phyloP scores from a whole-genome alignment of 1,140 invertebrate species.

The Brachionus rubens region DNA sequence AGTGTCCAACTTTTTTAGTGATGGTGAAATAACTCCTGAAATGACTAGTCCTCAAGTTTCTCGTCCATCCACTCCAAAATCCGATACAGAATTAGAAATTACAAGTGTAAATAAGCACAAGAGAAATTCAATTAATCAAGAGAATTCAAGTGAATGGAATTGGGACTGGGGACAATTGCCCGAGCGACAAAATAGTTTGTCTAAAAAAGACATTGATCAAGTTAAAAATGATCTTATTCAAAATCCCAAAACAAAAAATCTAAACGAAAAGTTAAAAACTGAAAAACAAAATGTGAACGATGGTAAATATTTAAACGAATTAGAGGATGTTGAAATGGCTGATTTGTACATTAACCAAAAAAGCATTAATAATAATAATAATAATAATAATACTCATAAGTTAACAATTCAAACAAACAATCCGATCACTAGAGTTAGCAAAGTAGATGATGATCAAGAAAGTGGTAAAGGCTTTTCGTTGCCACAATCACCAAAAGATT shows the following conservation, averaged over 20 bases:
- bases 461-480: constrained; percentile 88
- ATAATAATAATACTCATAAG: constrained; percentile 22
- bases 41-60: constrained; percentile 66
- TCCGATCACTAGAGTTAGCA: neutral
- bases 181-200: constrained; percentile 53
- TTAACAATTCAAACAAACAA: constrained; percentile 2
- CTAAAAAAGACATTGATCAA: constrained; percentile 18
- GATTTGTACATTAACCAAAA: constrained; percentile 77
- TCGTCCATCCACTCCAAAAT: constrained; percentile 76
- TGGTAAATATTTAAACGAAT: constrained; percentile 82
- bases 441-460: constrained; percentile 81
- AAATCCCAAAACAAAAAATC: neutral
- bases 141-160: constrained; percentile 63
- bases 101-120: constrained; percentile 49
- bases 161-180: constrained; percentile 98
- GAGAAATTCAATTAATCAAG: constrained; percentile 62
- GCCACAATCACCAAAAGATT: constrained; percentile 74
- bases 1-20: constrained; percentile 17
- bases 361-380: no score
- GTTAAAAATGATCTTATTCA: neutral
- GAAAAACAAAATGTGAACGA: constrained; percentile 68
- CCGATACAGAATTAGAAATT: constrained; percentile 85
- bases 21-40: constrained; percentile 28
- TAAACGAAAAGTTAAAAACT: constrained; percentile 50
- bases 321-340: constrained; percentile 79